A percentile compares a stretch with the other conserved stretches of the same genome.
phyloP scores from a whole-genome alignment of 2,888 invertebrate species.

The Sminthurides aquaticus region DNA sequence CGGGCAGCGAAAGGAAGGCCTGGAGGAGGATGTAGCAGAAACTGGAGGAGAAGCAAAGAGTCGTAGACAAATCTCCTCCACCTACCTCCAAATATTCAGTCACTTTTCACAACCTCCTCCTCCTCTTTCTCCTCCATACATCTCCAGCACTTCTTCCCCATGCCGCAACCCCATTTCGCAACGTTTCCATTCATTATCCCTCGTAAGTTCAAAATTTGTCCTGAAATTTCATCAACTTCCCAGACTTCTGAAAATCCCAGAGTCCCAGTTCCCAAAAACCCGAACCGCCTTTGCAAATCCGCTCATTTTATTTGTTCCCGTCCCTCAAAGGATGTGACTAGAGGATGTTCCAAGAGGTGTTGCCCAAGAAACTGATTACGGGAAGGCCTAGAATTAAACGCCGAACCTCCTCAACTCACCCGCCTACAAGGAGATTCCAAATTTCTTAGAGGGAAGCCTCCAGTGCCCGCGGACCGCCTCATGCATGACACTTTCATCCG shows the following conservation, averaged over 20 bases:
- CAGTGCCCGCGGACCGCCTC: slow-evolving; percentile 29
- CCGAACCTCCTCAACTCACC: slow-evolving; percentile 8
- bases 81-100: not conserved
- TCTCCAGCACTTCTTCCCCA: not conserved
- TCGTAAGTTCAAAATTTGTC: too few relatives aligned
- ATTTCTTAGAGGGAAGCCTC: slow-evolving; percentile 21
- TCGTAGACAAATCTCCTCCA: not conserved
- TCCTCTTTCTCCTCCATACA: not conserved
- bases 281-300: too few relatives aligned
- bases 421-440: slow-evolving; percentile 32
- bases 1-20: not conserved
- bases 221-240: too few relatives aligned
- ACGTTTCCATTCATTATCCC: too few relatives aligned
- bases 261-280: too few relatives aligned
- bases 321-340: too few relatives aligned
- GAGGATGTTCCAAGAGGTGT: too few relatives aligned
- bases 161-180: too few relatives aligned
- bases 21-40: not conserved
- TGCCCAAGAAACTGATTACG: not conserved
- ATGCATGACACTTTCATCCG: slow-evolving; percentile 32
- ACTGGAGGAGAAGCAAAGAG: not conserved
- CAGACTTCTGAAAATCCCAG: too few relatives aligned
- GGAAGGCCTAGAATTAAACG: not conserved
- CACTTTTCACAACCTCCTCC: not conserved
- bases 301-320: too few relatives aligned